phyloP scores from a whole-genome alignment of 2,113 vertebrate species.

The Oceanodroma tethys region DNA sequence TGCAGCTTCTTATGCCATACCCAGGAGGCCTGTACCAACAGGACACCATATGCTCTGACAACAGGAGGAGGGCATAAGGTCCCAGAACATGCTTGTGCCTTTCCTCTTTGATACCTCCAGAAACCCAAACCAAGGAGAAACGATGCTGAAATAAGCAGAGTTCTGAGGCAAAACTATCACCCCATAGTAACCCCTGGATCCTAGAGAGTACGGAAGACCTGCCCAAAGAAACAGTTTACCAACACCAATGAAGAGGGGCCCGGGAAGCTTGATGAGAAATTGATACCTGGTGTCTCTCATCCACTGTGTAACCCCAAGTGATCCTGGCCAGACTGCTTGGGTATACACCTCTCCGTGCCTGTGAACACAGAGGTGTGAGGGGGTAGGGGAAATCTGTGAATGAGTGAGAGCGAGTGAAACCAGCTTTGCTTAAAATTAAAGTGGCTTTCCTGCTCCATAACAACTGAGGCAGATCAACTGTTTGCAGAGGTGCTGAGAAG shows the following conservation, averaged over 20 bases:
- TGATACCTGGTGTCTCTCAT: background rate
- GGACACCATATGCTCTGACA: background rate
- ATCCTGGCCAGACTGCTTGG: background rate
- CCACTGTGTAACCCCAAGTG: background rate
- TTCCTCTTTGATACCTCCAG: background rate
- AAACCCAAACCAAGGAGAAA: background rate
- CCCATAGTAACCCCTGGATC: background rate
- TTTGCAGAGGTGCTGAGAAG: background rate
- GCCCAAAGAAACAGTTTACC: background rate
- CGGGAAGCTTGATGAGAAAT: background rate
- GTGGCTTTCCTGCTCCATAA: background rate
- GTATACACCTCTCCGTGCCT: rapidly evolving
- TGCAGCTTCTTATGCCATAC: background rate
- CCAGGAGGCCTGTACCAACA: background rate
- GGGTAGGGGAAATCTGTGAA: background rate
- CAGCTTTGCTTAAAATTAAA: background rate
- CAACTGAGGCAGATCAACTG: background rate
- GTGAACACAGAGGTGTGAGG: background rate
- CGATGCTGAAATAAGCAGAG: background rate
- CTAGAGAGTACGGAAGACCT: background rate
- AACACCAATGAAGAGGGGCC: background rate
- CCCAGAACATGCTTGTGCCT: background rate
- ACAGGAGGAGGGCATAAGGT: background rate
- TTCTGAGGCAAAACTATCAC: background rate
- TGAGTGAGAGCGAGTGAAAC: background rate